phyloP scores from a whole-genome alignment of 2,113 vertebrate genomes.

The Cyprinodon variegatus region DNA sequence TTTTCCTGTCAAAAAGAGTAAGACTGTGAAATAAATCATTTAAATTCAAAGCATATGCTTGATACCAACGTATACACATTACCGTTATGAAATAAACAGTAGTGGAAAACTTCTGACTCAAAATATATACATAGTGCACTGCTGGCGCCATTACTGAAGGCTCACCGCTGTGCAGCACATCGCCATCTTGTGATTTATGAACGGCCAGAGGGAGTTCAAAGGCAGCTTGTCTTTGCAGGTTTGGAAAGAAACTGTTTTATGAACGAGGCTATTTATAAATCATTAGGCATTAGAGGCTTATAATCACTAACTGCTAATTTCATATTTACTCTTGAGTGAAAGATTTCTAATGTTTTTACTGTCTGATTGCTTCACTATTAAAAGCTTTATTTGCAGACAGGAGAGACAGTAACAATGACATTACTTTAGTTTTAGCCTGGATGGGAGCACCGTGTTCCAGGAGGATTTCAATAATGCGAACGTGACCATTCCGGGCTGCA shows the following conservation, averaged over 20 bases:
- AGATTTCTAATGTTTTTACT: neutral
- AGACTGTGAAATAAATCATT: neutral
- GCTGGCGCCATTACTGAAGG: neutral
- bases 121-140: neutral
- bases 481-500: constrained; percentile 94
- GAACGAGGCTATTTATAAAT: neutral
- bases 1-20: neutral
- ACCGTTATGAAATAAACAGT: neutral
- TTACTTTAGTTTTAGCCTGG: constrained; percentile 98
- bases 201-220: neutral
- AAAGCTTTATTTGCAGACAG: neutral
- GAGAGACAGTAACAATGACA: neutral
- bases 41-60: neutral
- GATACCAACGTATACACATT: neutral
- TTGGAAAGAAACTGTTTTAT: neutral
- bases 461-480: constrained; percentile 93
- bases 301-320: neutral
- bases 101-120: neutral
- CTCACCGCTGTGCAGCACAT: too few relatives aligned
- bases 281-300: neutral
- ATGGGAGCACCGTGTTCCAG: constrained; percentile 96
- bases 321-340: neutral
- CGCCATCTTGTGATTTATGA: too few relatives aligned
- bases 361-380: neutral
- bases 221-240: neutral